Evolutionary conservation across 2,113 vertebrate species (phyloP), one percentile per base, ranked within the genome.

Genomic region (Heterocephalus glaber): DNA sequence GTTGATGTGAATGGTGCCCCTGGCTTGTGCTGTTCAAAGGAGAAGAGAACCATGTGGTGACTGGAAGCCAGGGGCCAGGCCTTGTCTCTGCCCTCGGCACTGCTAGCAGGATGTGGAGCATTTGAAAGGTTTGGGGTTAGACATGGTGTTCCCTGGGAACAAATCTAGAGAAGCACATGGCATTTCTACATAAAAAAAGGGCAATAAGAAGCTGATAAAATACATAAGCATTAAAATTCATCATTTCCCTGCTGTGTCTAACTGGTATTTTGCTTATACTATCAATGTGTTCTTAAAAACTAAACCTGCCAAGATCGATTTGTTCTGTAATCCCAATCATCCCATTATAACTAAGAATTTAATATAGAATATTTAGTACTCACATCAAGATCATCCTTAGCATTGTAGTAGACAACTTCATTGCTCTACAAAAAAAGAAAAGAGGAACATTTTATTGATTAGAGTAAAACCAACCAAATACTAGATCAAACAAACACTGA

Each of bases 391-490:
- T 99, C 99, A 92, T 99, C 99, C 97, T 99, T 99, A 97, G 99
- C 99, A 89, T 99, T 99, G 98, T 99, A 99, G 98, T 99, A 99
- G 90, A 99, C 98, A 54, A 99, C 99, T 97, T 99, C 99, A 68
- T 99, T 99, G 92, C 98, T 98, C 99, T 99, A 98, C 56, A 98
- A 98, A 97, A 72, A 95, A 96, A 97, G 87, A 96, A 98, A 89
- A 94, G 61, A 74, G 47, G 19, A 94, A 61, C 33, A 44, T 6
- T 83, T 85, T 94, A 89, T 20, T 88, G 44, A 92, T 87, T 84
- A 86, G 22, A 68, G 8, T 30, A 77, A 84, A 89, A 93, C 76
- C 47, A 89, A 93, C 76, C 47, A 90, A 89, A 86, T 22, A 79
- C 12, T 81, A 1, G 6, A 56, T 81, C 22, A 87, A 96, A n/a